phyloP scores from a whole-genome alignment of 2,797 vertebrate genomes.

The Lithobates pipiens region DNA sequence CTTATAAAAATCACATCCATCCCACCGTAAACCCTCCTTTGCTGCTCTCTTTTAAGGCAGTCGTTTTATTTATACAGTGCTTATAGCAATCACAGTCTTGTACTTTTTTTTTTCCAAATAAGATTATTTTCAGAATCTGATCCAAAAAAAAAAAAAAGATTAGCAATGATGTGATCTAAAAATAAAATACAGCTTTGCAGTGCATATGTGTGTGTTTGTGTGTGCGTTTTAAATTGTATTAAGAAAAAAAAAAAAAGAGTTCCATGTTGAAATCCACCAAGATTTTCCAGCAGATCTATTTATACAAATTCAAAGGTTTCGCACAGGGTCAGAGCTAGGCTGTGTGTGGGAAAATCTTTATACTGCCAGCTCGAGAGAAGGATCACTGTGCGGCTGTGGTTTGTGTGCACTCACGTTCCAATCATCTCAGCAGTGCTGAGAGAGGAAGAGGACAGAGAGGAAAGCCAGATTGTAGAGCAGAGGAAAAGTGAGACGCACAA shows the following conservation, averaged over 20 bases:
- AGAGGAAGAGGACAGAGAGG: conserved; percentile 32
- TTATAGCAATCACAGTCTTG: background rate
- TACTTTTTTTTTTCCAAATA: background rate
- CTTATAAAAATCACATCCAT: background rate
- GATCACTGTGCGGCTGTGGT: conserved; percentile 77
- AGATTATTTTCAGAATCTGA: conserved; percentile 22
- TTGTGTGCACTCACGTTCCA: conserved; percentile 78
- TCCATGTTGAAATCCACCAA: conserved; percentile 74
- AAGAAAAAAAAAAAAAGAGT: conserved; percentile 38
- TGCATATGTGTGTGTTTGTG: background rate
- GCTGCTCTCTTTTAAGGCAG: too few species aligned
- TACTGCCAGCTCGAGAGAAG: conserved; percentile 76
- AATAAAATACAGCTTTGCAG: conserved; percentile 30
- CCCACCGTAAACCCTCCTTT: background rate
- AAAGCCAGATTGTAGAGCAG: background rate
- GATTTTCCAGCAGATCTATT: conserved; percentile 85
- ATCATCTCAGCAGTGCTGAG: conserved; percentile 76
- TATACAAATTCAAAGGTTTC: conserved; percentile 80
- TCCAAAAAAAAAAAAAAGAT: conserved; percentile 18
- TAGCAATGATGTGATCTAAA: conserved; percentile 30
- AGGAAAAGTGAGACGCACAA: conserved; percentile 1
- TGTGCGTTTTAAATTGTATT: conserved; percentile 35
- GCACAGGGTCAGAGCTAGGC: conserved; percentile 79
- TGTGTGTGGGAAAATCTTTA: conserved; percentile 79
- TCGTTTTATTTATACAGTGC: too few species aligned